Base-by-base conservation (phyloP, 2,113 vertebrate genomes). In the Sakesphorus luctuosus region DNA sequence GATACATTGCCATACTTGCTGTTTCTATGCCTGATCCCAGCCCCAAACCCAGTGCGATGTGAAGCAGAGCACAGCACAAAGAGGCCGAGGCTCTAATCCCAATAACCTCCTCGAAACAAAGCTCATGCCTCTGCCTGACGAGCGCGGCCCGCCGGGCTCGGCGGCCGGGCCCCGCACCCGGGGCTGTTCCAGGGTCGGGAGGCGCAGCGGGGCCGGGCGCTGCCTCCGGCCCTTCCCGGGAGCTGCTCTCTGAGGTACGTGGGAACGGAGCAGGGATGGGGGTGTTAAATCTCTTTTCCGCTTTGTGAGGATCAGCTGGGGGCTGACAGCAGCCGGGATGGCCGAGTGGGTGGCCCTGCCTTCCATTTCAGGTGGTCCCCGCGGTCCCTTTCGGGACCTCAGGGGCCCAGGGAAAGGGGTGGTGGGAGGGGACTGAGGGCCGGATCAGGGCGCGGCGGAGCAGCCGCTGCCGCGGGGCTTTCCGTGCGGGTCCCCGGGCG, bases 311-410 rank as follows among this genome's bases (percentile, higher is more conserved):
- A 95, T 90, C 95, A 91, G 94, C 85, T 61, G 73, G 81, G 90
- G 93, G 89, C 81, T 93, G 89, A 82, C 93, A 89, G 96, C 95
- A 92, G 96, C 74, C 84, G 58, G 86, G 89, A 90, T 72, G 88
- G 77, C 96, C 76, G 96, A 61, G 96, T 98, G 97, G 98, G 97
- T 98, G 98, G 97, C 97, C 98, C 89, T 66, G 93, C 72, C 87
- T 89, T 92, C 93, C 89, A 91, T 90, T 97, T 97, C 96, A 98
- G 97, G 97, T 97, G 97, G 97, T 97, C 97, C 92, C 92, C 80
- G 84, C 68, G 67, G 94, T 94, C 95, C 96, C 94, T 94, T 92
- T 90, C 92, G 96, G 95, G 96, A 96, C 97, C 96, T 95, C 94
- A 92, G 97, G 94, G 97, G 97, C 97, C 96, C 94, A 92, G 85